A percentile compares a stretch with the other conserved stretches of the same genome.
phyloP scores from a whole-genome alignment of 2,888 invertebrate species.

The Hyposoter didymator region DNA sequence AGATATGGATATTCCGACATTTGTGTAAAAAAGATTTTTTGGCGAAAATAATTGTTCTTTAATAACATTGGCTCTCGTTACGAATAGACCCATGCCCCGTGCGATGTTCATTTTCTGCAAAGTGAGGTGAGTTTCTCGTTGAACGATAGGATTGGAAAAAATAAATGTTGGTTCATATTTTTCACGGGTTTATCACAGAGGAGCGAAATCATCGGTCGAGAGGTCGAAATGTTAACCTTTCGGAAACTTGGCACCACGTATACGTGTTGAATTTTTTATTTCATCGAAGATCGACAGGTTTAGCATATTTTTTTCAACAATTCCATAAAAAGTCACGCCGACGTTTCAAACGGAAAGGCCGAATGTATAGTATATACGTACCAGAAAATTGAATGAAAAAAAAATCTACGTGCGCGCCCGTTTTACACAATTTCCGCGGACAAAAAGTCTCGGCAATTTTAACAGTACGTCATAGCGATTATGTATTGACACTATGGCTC shows the following conservation, averaged over 20 bases:
- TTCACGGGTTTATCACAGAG: background rate
- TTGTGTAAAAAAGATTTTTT: constrained; percentile 65
- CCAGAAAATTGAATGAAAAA: constrained; percentile 8
- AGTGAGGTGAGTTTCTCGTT: background rate
- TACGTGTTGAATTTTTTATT: background rate
- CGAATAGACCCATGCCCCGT: constrained; percentile 68
- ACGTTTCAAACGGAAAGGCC: background rate
- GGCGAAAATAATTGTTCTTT: constrained; percentile 77
- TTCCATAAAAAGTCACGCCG: background rate
- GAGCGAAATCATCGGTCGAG: background rate
- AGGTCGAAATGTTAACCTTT: constrained; percentile 2
- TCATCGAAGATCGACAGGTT: background rate
- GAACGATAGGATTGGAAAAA: background rate
- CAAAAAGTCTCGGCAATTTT: background rate
- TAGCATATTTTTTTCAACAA: background rate
- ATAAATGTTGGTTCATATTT: background rate
- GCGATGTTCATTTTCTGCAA: constrained; percentile 74
- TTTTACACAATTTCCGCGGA: constrained; percentile 13
- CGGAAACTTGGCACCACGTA: background rate
- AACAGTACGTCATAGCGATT: constrained; percentile 16
- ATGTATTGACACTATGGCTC: background rate
- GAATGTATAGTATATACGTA: constrained; percentile 10
- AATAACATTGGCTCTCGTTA: constrained; percentile 67
- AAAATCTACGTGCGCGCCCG: constrained; percentile 11
- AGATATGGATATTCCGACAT: constrained; percentile 87